A percentile compares a stretch with the other conserved stretches of the same genome.
Conservation (phyloP, 2,797 vertebrate genomes). For the Hippocampus kuda region DNA sequence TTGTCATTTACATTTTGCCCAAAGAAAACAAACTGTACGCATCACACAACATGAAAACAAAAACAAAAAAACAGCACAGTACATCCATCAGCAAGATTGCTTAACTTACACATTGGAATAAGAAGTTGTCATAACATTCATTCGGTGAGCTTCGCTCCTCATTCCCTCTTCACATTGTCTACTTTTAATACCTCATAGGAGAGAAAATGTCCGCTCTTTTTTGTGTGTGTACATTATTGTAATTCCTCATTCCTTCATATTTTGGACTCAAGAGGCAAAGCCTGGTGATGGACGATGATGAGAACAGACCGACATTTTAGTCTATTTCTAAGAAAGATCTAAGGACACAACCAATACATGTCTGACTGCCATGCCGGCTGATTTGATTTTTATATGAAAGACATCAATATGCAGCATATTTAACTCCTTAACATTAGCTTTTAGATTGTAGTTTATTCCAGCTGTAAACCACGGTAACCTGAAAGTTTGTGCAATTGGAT, state of each 20-base stretch:
- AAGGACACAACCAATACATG: neutral
- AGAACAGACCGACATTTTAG: neutral
- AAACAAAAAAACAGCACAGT: neutral
- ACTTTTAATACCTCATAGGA: neutral
- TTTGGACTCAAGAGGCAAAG: neutral
- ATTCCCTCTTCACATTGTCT: neutral
- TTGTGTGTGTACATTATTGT: neutral
- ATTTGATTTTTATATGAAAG: neutral
- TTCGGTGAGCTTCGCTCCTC: neutral
- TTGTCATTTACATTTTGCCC: neutral
- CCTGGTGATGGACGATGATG: neutral
- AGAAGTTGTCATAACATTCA: neutral
- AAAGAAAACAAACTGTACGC: neutral
- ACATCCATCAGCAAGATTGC: conserved; percentile 1
- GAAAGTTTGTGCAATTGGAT: conserved; percentile 4
- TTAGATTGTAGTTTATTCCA: conserved; percentile 20
- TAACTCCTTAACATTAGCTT: conserved; percentile 36
- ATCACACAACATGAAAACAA: neutral
- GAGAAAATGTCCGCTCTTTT: neutral
- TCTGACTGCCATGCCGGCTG: neutral
- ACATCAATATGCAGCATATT: conserved; percentile 6
- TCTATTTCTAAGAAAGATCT: conserved; percentile 3
- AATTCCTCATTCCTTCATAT: neutral
- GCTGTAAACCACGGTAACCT: conserved; percentile 32
- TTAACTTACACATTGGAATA: neutral